These are phyloP conservation scores for Xenopus petersii DNA, from an alignment of 2,797 vertebrate genomes.

Conservation along the genomic window DNA sequence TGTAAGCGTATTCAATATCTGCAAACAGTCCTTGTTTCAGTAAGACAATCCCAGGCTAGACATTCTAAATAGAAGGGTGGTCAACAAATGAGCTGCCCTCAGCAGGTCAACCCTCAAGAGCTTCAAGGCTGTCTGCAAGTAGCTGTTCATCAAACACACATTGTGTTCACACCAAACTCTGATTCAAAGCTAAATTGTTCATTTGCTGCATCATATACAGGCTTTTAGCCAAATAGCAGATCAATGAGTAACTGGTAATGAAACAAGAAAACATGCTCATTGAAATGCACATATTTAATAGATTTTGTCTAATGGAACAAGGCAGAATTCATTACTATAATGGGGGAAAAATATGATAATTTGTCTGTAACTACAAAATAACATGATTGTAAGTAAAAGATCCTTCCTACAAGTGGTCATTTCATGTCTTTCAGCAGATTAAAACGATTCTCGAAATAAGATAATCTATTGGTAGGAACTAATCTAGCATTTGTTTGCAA, in stretches of 20 bases:
- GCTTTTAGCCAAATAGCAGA: constrained; percentile 33
- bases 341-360: constrained; percentile 3
- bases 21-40: constrained; percentile 15
- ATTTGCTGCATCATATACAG: constrained; percentile 28
- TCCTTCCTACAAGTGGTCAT: constrained; percentile 1
- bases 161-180: constrained; percentile 31
- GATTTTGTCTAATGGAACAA: constrained; percentile 20
- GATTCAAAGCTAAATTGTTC: constrained; percentile 8
- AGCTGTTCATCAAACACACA: constrained; percentile 35
- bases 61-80: constrained; percentile 27
- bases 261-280: constrained; percentile 19
- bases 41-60: constrained; percentile 51
- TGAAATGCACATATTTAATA: constrained; percentile 37
- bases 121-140: constrained; percentile 13
- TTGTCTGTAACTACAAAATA: constrained; percentile 1
- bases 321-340: constrained; percentile 30
- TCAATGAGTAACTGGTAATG: constrained; percentile 31
- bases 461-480: neutral
- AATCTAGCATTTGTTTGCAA: neutral
- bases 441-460: neutral
- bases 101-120: constrained; percentile 31
- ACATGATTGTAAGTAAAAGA: constrained; percentile 5
- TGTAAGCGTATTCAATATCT: neutral
- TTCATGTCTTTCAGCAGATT: neutral
- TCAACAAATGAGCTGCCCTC: constrained; percentile 38